phyloP scores from a whole-genome alignment of 2,888 invertebrate species.

The Tipula helvola region DNA sequence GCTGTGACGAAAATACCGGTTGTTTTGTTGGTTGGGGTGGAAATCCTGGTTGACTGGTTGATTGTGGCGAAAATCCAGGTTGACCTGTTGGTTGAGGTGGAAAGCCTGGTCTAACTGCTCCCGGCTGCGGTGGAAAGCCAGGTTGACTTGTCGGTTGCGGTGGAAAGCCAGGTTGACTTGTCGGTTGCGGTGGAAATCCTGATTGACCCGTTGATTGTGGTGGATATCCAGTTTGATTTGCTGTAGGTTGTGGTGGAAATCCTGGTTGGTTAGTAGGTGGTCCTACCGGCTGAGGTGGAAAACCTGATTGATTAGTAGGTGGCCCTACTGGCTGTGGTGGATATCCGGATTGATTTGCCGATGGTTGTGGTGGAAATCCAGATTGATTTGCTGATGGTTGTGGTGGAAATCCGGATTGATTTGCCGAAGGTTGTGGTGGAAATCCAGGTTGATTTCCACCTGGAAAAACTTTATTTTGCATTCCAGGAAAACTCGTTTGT shows the following conservation, averaged over 20 bases:
- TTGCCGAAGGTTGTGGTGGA: conserved; percentile 13
- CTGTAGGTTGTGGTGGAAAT: conserved; percentile 14
- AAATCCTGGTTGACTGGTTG: conserved; percentile 12
- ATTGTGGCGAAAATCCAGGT: conserved; percentile 13
- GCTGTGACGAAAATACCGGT: conserved; percentile 12
- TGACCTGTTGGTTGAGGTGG: conserved; percentile 9
- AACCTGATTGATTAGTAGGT: conserved; percentile 10
- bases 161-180: conserved; percentile 15
- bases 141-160: not conserved
- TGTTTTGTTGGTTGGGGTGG: conserved; percentile 11
- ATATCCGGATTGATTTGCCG: not conserved
- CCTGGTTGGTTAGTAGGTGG: conserved; percentile 13
- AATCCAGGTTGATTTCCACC: conserved; percentile 6
- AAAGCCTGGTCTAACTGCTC: not conserved
- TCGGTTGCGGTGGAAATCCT: not conserved
- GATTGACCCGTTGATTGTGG: conserved; percentile 14
- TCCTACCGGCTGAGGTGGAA: conserved; percentile 7
- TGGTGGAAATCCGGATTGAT: conserved; percentile 11
- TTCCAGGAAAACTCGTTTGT: conserved; percentile 10
- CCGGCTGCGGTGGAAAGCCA: not conserved
- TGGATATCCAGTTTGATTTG: conserved; percentile 12
- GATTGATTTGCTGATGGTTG: conserved; percentile 4
- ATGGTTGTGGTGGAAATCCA: conserved; percentile 13
- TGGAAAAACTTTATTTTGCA: not conserved
- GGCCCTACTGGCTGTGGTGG: conserved; percentile 14